These are phyloP conservation scores for Spodoptera frugiperda DNA, from an alignment of 1,140 invertebrate species.

Conservation along the genomic window DNA sequence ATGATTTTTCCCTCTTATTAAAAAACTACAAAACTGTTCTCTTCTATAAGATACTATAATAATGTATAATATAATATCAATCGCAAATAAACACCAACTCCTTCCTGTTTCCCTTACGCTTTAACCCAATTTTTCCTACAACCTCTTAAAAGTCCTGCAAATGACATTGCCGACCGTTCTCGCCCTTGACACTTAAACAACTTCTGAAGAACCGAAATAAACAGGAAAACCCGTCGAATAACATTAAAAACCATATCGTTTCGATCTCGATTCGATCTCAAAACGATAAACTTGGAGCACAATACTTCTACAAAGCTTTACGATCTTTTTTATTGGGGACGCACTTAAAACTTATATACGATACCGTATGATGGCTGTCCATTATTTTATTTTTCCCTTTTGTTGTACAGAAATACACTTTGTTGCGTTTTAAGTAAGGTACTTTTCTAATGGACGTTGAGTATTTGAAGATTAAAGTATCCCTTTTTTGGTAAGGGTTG, in stretches of 20 bases:
- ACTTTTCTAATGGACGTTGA: not conserved
- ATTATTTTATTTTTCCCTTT: slow-evolving; percentile 40
- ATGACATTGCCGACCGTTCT: not conserved
- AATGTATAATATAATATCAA: no score
- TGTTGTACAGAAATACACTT: not conserved
- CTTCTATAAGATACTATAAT: no score
- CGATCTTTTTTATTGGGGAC: slow-evolving; percentile 37
- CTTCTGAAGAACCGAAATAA: slow-evolving; percentile 3
- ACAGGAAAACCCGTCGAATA: slow-evolving; percentile 5
- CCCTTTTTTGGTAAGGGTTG: no score
- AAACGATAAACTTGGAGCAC: slow-evolving; percentile 17
- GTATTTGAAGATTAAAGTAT: no score
- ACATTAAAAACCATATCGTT: slow-evolving; percentile 32
- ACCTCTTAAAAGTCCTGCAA: not conserved
- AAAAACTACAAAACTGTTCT: no score
- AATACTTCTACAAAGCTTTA: slow-evolving; percentile 35
- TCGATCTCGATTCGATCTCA: slow-evolving; percentile 11
- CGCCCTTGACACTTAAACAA: slow-evolving; percentile 6
- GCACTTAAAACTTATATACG: slow-evolving; percentile 45
- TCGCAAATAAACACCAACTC: no score
- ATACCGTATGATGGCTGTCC: slow-evolving; percentile 25
- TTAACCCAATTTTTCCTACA: no score
- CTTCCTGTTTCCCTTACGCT: no score
- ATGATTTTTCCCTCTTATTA: no score
- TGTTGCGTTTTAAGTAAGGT: not conserved